Conservation (phyloP, 2,888 invertebrate species). For the Drosophila kambysellisi region DNA sequence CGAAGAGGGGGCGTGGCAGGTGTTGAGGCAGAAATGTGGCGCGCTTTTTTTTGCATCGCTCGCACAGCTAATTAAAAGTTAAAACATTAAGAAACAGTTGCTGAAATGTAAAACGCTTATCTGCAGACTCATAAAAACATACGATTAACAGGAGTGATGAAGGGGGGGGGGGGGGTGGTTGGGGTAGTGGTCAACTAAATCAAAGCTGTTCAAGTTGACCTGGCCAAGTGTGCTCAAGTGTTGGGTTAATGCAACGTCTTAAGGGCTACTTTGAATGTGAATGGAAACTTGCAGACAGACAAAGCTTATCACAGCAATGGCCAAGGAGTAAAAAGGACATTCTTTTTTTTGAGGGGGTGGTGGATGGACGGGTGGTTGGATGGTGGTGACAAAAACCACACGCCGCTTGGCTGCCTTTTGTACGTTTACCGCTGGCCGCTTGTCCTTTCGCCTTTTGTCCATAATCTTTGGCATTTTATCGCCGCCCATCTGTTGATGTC, state of each 20-base stretch:
- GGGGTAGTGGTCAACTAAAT: constrained; percentile 28
- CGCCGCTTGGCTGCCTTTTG: constrained; percentile 55
- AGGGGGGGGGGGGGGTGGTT: not conserved
- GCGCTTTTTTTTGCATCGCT: not conserved
- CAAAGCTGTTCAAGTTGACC: constrained; percentile 29
- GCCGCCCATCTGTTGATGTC: constrained; percentile 80
- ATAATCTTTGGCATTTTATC: constrained; percentile 84
- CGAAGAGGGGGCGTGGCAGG: not conserved
- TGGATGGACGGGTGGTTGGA: no score
- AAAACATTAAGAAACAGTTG: constrained; percentile 40
- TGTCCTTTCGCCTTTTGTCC: constrained; percentile 55
- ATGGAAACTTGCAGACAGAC: constrained; percentile 36
- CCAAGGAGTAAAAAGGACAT: constrained; percentile 25
- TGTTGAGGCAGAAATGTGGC: not conserved
- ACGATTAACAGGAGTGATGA: constrained; percentile 4
- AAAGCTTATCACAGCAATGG: constrained; percentile 41
- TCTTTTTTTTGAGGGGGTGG: constrained; percentile 1
- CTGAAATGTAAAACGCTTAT: constrained; percentile 54
- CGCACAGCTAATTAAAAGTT: constrained; percentile 59
- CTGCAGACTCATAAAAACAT: constrained; percentile 60
- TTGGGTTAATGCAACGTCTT: constrained; percentile 50
- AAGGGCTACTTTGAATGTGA: constrained; percentile 53
- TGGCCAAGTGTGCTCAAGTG: constrained; percentile 32
- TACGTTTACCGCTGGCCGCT: not conserved
- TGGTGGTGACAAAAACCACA: constrained; percentile 56